Percentiles rank a stretch among this genome's conserved stretches.
phyloP scores from a whole-genome alignment of 2,888 invertebrate genomes.

The Eilema griseolum region DNA sequence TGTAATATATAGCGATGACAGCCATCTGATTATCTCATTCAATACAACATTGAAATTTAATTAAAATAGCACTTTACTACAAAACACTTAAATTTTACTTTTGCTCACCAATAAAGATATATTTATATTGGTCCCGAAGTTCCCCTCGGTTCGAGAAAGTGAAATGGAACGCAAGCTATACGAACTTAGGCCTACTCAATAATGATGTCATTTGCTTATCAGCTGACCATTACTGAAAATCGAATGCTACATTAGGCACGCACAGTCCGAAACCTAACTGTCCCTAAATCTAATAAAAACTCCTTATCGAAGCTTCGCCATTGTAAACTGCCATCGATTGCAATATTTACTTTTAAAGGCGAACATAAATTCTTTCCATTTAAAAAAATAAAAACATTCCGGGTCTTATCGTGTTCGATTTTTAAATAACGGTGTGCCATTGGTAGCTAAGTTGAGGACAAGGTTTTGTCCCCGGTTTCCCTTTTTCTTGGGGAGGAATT shows the following conservation, averaged over 20 bases:
- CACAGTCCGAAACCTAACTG: constrained; percentile 79
- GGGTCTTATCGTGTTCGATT: constrained; percentile 86
- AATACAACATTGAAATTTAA: constrained; percentile 60
- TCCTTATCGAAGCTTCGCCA: constrained; percentile 78
- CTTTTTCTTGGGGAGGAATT: constrained; percentile 81
- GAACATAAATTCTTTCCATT: constrained; percentile 83
- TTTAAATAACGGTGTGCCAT: constrained; percentile 84
- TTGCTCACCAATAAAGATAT: constrained; percentile 50
- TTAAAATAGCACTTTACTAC: constrained; percentile 49
- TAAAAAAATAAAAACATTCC: constrained; percentile 85
- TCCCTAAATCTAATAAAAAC: constrained; percentile 80
- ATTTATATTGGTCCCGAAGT: constrained; percentile 51
- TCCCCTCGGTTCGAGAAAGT: constrained; percentile 48
- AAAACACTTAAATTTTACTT: constrained; percentile 50
- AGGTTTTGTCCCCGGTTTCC: constrained; percentile 82
- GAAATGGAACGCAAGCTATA: constrained; percentile 73
- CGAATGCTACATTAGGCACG: constrained; percentile 83
- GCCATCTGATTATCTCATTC: constrained; percentile 74
- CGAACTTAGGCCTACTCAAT: constrained; percentile 79
- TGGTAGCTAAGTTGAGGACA: constrained; percentile 81
- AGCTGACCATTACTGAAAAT: constrained; percentile 87
- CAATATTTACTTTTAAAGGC: constrained; percentile 81
- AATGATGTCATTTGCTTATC: constrained; percentile 86
- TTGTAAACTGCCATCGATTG: constrained; percentile 79
- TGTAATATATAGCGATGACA: constrained; percentile 81